phyloP scores from a whole-genome alignment of 1,140 invertebrate species.

The Spodoptera litura region DNA sequence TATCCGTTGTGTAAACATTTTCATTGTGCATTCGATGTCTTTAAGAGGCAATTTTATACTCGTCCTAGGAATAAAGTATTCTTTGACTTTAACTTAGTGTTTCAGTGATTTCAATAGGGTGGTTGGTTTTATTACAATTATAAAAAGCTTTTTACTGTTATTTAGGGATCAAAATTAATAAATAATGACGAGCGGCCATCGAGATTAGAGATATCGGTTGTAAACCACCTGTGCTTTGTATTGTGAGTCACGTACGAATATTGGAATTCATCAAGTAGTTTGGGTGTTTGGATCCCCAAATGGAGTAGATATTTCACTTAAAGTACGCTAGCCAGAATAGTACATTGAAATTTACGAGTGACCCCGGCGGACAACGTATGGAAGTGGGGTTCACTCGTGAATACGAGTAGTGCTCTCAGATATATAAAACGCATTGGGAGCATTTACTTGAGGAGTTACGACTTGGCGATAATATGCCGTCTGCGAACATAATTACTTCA shows the following conservation, averaged over 20 bases:
- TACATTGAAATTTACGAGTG: slow-evolving; percentile 74
- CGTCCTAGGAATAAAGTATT: too few species aligned
- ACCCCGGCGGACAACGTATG: slow-evolving; percentile 65
- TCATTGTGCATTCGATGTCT: background rate
- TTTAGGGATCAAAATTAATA: slow-evolving; percentile 18
- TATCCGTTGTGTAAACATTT: slow-evolving; percentile 31
- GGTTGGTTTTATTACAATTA: background rate
- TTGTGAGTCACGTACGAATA: slow-evolving; percentile 57
- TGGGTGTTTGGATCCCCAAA: slow-evolving; percentile 68
- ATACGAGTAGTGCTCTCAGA: slow-evolving; percentile 59
- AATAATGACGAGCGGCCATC: slow-evolving; percentile 2
- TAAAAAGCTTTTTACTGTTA: background rate
- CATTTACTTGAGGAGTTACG: slow-evolving; percentile 46
- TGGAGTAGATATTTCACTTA: slow-evolving; percentile 73
- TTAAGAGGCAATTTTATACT: too few species aligned
- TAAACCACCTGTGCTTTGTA: slow-evolving; percentile 26
- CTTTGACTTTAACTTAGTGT: too few species aligned
- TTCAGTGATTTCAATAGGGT: too few species aligned
- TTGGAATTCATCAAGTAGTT: slow-evolving; percentile 70
- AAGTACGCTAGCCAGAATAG: slow-evolving; percentile 69
- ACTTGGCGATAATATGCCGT: slow-evolving; percentile 15
- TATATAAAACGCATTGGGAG: slow-evolving; percentile 64
- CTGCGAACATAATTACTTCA: slow-evolving; percentile 28
- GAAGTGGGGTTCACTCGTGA: slow-evolving; percentile 59
- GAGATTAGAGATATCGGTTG: slow-evolving; percentile 13